These are phyloP conservation scores for Mustela nigripes DNA, from an alignment of 2,113 vertebrate genomes.

Conservation along the genomic window DNA sequence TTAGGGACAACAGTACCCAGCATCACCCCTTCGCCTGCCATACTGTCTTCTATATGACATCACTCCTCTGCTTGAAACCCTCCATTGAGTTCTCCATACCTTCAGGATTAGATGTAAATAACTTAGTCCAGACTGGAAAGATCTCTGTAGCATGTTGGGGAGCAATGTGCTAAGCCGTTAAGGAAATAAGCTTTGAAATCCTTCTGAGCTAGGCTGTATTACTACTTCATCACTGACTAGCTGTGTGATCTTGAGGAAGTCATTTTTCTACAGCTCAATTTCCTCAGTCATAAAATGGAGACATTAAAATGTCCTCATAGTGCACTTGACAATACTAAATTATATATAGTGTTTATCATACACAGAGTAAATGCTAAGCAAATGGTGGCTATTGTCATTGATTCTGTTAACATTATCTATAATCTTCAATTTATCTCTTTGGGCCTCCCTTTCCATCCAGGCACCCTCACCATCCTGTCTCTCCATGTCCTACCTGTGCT, in stretches of 20 bases:
- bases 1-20: background rate
- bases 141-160: background rate
- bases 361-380: background rate
- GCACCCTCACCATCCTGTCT: background rate
- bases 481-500: background rate
- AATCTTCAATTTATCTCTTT: background rate
- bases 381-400: background rate
- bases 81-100: background rate
- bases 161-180: background rate
- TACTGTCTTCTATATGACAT: background rate
- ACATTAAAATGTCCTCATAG: background rate
- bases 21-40: background rate
- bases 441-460: background rate
- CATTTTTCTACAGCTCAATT: background rate
- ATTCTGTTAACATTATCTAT: background rate
- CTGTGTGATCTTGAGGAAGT: background rate
- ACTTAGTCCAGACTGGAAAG: background rate
- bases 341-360: background rate
- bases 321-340: background rate
- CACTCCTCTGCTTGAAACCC: background rate
- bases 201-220: background rate
- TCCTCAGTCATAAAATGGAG: conserved; percentile 26
- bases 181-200: conserved; percentile 25
- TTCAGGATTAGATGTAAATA: background rate
- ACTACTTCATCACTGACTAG: background rate